A percentile compares a stretch with the other conserved stretches of the same genome.
These are phyloP conservation scores for Junonia oenone DNA, from an alignment of 2,888 invertebrate genomes.

Conservation along the genomic window DNA sequence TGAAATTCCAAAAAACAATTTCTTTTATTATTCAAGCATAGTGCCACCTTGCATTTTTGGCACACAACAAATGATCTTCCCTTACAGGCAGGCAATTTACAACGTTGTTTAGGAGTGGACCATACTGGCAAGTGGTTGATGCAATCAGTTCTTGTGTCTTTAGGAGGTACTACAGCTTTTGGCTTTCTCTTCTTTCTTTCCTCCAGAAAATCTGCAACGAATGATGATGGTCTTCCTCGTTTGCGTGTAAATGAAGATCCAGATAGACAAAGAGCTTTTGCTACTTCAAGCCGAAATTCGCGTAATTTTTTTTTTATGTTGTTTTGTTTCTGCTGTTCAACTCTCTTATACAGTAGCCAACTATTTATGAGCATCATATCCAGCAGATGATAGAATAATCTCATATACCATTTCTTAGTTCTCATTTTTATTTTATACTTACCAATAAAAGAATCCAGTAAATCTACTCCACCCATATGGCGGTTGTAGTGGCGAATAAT, in stretches of 20 bases:
- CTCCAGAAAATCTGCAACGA: slow-evolving; percentile 13
- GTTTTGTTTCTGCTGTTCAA: slow-evolving; percentile 13
- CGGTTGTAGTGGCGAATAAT: no score
- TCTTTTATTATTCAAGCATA: slow-evolving; percentile 28
- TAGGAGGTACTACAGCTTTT: slow-evolving; percentile 26
- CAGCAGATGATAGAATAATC: no score
- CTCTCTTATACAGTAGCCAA: slow-evolving; percentile 25
- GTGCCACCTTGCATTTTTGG: slow-evolving; percentile 24
- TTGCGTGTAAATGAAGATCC: no score
- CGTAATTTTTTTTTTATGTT: slow-evolving; percentile 11
- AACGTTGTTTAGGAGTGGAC: slow-evolving; percentile 17
- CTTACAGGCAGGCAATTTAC: slow-evolving; percentile 24
- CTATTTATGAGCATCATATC: slow-evolving; percentile 16
- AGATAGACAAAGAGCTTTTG: slow-evolving; percentile 21
- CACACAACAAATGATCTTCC: slow-evolving; percentile 20
- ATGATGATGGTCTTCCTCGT: no score
- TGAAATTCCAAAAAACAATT: slow-evolving; percentile 23
- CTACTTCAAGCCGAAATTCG: slow-evolving; percentile 23
- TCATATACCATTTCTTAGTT: no score
- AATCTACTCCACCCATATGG: no score
- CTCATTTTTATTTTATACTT: slow-evolving; percentile 26
- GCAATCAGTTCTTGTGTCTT: slow-evolving; percentile 28
- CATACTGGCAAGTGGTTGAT: slow-evolving; percentile 28
- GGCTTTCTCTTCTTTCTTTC: slow-evolving; percentile 14
- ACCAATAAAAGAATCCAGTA: no score